Conservation (phyloP, 2,113 vertebrate genomes). For the Mixornis gularis region DNA sequence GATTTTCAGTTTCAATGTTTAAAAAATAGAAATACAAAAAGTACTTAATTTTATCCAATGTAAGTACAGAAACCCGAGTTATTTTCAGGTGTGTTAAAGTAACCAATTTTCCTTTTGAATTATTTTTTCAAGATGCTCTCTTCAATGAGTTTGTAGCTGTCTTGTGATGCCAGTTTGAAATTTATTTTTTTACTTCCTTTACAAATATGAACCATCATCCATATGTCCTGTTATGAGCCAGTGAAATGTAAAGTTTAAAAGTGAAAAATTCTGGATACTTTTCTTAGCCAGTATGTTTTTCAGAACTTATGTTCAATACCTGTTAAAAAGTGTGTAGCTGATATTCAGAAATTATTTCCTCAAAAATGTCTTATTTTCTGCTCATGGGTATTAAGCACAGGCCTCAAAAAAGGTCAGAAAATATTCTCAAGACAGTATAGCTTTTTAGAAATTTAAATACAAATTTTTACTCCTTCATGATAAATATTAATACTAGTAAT, state of each 20-base stretch:
- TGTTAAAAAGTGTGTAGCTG: background rate
- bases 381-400: background rate
- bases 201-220: background rate
- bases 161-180: background rate
- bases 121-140: background rate
- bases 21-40: background rate
- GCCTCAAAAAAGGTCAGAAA: background rate
- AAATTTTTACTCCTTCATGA: background rate
- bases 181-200: background rate
- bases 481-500: constrained; percentile 48
- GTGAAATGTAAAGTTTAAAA: background rate
- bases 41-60: background rate
- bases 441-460: constrained; percentile 51
- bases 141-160: background rate
- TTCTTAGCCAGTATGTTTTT: background rate
- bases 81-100: background rate
- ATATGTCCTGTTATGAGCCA: background rate
- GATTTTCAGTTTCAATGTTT: background rate
- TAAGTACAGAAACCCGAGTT: background rate
- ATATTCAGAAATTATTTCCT: constrained; percentile 7
- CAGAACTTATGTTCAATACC: background rate
- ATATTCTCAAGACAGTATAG: background rate
- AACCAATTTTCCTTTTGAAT: background rate
- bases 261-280: background rate
- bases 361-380: constrained; percentile 2